Evolutionary conservation across 2,797 vertebrate species (phyloP), one percentile per base, ranked within the genome.

Genomic region (Argentina silus): DNA sequence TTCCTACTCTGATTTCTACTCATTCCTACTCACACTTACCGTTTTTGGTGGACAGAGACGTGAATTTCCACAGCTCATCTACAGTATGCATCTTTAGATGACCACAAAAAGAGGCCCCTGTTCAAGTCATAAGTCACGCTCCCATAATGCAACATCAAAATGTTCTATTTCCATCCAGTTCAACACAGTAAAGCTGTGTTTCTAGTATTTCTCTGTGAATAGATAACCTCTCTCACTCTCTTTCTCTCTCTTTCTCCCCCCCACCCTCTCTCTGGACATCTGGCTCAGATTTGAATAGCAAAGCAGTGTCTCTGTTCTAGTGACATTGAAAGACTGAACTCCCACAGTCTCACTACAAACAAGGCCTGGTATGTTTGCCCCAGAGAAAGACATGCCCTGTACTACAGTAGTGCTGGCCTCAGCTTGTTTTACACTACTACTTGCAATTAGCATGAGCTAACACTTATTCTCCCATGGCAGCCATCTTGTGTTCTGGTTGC

Each of bases 201-300:
- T 19, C 21, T 27, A 60, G 21, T 23, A 12, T 60, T 11, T 7
- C 15, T 62, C 11, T 14, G 23, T 62, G 60, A 14, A 43, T 62
- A 62, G 15, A 62, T 62, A n/a, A 62, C 23, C 60, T 77, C 67
- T 82, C 63, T 10, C 19, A 6, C 6, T 66, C 78, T 23, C 43
- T 63, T 73, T 51, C 4, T 36, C 47, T 23, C 47, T 51, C 21
- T 51, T 6, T 12, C 21, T 15, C 21, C 19, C 65, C 15, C 21
- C 7, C 23, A 7, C 57, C 17, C 19, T 53, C 48, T 45, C 66
- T 53, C 9, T 42, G 12, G 50, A 76, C 69, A 69, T 68, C 48
- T 78, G 77, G 66, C 73, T 71, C 71, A 81, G 78, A 94, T 94
- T 94, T 93, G 92, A 93, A 90, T 93, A 86, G 86, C 93, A 94